Conservation (phyloP, 2,797 vertebrate species). For the Oryzias sinensis region DNA sequence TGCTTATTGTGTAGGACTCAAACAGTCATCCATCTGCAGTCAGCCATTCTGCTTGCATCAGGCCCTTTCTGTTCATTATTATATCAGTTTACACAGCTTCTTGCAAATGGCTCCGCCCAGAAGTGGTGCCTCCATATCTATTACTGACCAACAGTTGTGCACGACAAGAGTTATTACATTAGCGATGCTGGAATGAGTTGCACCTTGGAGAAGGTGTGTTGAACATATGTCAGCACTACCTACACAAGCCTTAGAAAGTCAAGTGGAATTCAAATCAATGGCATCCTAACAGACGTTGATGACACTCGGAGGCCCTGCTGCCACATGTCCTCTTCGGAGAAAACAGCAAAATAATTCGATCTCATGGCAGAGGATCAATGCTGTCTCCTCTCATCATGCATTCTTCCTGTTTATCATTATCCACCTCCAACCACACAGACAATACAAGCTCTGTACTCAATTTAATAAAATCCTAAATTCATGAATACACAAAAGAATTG, state of each 20-base stretch:
- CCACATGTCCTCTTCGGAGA: constrained; percentile 42
- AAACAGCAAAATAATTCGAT: constrained; percentile 57
- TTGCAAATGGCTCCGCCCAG: constrained; percentile 80
- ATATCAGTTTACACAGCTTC: constrained; percentile 82
- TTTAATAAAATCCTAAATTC: no score
- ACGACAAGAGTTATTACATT: constrained; percentile 68
- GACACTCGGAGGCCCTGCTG: constrained; percentile 48
- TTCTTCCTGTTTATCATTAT: constrained; percentile 32
- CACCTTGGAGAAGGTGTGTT: constrained; percentile 59
- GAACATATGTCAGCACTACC: constrained; percentile 30
- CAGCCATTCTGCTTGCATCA: constrained; percentile 76
- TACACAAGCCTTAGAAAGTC: constrained; percentile 42
- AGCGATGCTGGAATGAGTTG: constrained; percentile 69
- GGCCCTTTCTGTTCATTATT: constrained; percentile 78
- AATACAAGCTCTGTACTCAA: no score
- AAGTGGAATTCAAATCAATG: constrained; percentile 55
- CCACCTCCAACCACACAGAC: no score
- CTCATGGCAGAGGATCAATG: constrained; percentile 49
- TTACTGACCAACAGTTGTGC: constrained; percentile 71
- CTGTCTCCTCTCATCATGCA: constrained; percentile 27
- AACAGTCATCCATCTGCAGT: constrained; percentile 76
- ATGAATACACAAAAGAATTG: no score
- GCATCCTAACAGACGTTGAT: constrained; percentile 61
- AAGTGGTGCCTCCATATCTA: constrained; percentile 76
- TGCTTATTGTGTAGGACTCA: constrained; percentile 79